These are phyloP conservation scores for Cyclargus thomasi DNA, from an alignment of 1,140 invertebrate genomes.

Conservation along the genomic window DNA sequence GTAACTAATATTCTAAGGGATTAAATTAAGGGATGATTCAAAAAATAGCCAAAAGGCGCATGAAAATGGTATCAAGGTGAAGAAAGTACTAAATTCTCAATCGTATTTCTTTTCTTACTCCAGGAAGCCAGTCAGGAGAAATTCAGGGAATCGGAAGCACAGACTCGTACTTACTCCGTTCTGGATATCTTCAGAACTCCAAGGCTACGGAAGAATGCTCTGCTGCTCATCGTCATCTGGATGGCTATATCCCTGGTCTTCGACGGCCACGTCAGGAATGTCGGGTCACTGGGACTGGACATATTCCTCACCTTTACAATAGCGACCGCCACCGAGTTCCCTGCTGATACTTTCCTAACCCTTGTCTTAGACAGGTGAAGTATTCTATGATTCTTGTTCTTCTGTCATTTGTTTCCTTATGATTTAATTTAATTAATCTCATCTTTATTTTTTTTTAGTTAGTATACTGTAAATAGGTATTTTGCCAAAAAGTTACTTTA, in stretches of 20 bases:
- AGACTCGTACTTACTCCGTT: constrained; percentile 82
- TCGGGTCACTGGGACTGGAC: constrained; percentile 85
- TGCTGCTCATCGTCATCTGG: constrained; percentile 87
- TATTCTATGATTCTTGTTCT: too few relatives aligned
- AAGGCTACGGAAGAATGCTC: constrained; percentile 80
- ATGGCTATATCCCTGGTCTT: constrained; percentile 91
- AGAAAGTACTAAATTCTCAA: too few relatives aligned
- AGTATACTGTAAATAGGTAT: too few relatives aligned
- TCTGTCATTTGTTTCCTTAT: too few relatives aligned
- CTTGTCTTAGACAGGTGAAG: constrained; percentile 80
- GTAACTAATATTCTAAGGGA: too few relatives aligned
- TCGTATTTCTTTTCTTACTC: constrained; percentile 26
- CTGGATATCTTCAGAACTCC: constrained; percentile 86
- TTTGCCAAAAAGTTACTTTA: too few relatives aligned
- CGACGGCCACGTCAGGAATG: constrained; percentile 90
- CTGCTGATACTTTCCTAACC: constrained; percentile 88
- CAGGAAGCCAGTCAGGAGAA: constrained; percentile 80
- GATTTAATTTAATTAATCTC: too few relatives aligned
- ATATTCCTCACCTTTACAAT: constrained; percentile 90
- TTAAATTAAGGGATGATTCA: too few relatives aligned
- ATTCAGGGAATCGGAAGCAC: constrained; percentile 81
- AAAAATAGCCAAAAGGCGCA: too few relatives aligned
- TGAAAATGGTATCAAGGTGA: too few relatives aligned
- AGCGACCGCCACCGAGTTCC: constrained; percentile 87
- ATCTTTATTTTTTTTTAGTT: too few relatives aligned